Evolutionary conservation across 2,113 vertebrate species (phyloP).

Genomic region (Aythya baeri): DNA sequence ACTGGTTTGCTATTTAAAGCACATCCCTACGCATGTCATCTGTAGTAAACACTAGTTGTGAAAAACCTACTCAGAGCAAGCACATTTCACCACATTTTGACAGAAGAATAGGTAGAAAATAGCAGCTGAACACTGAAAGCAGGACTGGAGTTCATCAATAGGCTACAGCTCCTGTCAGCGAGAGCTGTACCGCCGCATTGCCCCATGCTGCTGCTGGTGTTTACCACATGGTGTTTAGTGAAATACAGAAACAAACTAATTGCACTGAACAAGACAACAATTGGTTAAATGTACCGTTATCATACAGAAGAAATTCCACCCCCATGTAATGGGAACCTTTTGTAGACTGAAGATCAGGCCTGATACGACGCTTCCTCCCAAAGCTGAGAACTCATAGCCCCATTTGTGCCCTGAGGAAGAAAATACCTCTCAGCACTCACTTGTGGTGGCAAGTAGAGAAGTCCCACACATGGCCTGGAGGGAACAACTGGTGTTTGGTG

Average conservation of each 20-base stretch:
- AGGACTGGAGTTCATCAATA: slow-evolving; percentile 6
- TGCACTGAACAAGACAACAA: slow-evolving; percentile 3
- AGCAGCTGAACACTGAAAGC: slow-evolving; percentile 35
- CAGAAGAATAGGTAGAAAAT: slow-evolving; percentile 48
- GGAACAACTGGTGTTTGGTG: neutral
- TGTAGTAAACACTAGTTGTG: neutral
- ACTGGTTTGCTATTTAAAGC: neutral
- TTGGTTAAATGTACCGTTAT: neutral
- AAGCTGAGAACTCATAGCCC: neutral
- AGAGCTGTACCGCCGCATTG: neutral
- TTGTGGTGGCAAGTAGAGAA: neutral
- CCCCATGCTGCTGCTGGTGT: neutral
- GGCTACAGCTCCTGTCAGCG: neutral
- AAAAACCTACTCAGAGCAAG: neutral
- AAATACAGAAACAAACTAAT: neutral
- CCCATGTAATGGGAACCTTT: neutral
- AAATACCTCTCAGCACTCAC: neutral
- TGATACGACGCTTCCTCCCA: neutral
- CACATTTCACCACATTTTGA: slow-evolving; percentile 24
- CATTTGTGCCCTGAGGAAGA: neutral
- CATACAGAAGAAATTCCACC: neutral
- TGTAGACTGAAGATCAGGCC: neutral
- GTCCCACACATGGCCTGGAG: neutral
- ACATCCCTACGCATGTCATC: neutral
- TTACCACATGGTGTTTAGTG: neutral